Base-by-base conservation (phyloP, 2,888 invertebrate species). In the Thyatira batis region DNA sequence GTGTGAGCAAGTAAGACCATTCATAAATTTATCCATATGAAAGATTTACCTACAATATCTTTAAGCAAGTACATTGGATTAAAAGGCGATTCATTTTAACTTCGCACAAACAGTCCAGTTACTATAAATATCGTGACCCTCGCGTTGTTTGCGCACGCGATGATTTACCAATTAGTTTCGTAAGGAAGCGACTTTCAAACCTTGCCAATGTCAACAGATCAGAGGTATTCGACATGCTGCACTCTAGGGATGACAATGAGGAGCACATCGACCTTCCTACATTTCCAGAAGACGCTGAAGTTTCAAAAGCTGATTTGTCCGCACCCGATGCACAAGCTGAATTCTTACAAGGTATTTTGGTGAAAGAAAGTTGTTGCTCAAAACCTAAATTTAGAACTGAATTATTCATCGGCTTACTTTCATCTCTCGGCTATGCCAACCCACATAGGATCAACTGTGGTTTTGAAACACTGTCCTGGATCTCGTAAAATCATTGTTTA, bases 211-310 rank as follows among this genome's bases (percentile, higher is more conserved):
- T 52, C 51, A 51, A 17, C 67, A 90, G 90, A 53, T 82, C 91
- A 0, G 92, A 93, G 72, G 88, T 92, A 30, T 88, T 92, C 63
- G 92, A 93, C 71, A 90, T 93, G 88, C 80, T 92, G 20, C 89
- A 92, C 63, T 91, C 92, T 1, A 84, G 82, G 20, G 89, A 91
- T 45, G 89, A 92, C 54, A 78, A 82, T 55, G 78, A 79, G 20
- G 80, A 84, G 0, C 86, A 89, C 58, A 65, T 88, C 52, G 89
- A 87, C 60, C 67, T 89, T 52, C 91, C 91, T 0, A 75, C 74
- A 20, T 92, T 92, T 53, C 86, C 91, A 0, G 88, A 91, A 61
- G 91, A 92, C 58, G 62, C 73, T 1, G 89, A 89, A 48, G 85
- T 80, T 53, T 73, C 78, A 1, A 78, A 78, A 33, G 77, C 71